These are phyloP conservation scores for Kobus ellipsiprymnus DNA, from an alignment of 2,113 vertebrate genomes.

Conservation along the genomic window DNA sequence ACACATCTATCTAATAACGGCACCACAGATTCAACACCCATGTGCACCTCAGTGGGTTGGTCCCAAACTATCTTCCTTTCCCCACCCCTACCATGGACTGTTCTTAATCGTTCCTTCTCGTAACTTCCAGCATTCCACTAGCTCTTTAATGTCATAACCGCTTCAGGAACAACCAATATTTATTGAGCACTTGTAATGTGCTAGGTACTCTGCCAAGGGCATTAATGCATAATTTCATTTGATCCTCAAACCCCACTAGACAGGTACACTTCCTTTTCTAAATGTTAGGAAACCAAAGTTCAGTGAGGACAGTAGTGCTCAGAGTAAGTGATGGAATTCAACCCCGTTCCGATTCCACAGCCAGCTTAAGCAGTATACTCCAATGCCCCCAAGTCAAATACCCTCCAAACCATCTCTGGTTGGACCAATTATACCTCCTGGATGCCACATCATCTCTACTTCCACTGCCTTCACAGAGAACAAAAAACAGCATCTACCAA, in stretches of 20 bases:
- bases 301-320: background rate
- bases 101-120: background rate
- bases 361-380: background rate
- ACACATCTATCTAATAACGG: background rate
- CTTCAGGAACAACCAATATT: constrained; percentile 66
- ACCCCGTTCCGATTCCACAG: background rate
- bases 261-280: constrained; percentile 4
- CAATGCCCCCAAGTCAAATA: background rate
- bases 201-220: constrained; percentile 25
- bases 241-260: constrained; percentile 10
- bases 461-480: background rate
- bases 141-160: background rate
- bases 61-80: background rate
- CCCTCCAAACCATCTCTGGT: background rate
- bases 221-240: constrained; percentile 43
- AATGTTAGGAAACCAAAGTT: constrained; percentile 22
- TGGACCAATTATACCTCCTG: background rate
- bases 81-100: background rate
- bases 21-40: background rate
- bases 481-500: background rate
- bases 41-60: background rate
- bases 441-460: background rate
- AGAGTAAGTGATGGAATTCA: background rate
- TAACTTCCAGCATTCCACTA: background rate
- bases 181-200: constrained; percentile 31